Base-by-base conservation (phyloP, 30 jellyfish, hydroid and myxozoan species). In the Clytia hemisphaerica region DNA sequence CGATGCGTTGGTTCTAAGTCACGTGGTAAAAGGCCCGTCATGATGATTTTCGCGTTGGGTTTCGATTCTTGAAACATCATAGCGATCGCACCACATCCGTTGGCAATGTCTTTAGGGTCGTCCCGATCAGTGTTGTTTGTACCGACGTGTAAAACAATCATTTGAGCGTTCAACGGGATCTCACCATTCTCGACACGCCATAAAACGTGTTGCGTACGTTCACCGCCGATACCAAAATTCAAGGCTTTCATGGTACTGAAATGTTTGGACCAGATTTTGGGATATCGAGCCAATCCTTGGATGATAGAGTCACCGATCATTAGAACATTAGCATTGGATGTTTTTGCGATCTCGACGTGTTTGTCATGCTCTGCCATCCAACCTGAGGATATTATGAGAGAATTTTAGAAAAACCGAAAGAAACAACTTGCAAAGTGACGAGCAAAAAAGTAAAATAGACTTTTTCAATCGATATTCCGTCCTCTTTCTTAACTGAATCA, bases 161-260 rank as follows among this genome's bases (percentile, higher is more conserved):
- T 79, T 33, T 88, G 97, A 31, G 87, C 76, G 64, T 88, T 88
- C 86, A 88, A 64, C 21, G 97, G 97, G 40, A 88, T 88, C 64
- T 88, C 97, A 21, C 97, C 97, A 34, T 88, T 88, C 49, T 88
- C 97, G 14, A 74, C 92, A 22, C 97, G 69, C 97, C 97, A 88
- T 14, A 88, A 72, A 4, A 88, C 94, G 45, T 88, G 93, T 82
- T 88, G 97, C 37, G 93, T 80, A 33, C 94, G 89, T 32, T 88
- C 97, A 3, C 97, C 97, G 6, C 97, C 97, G 24, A 88, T 62
- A 28, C 97, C 97, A 45, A 88, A 88, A 54, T 88, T 88, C 46
- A 88, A 60, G 1, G 85, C 93, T 6, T 88, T 55, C 72, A 77
- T 53, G 49, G 90, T 94, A 33, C 78, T 71, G 59, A 88, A 88